Percentiles rank a stretch among this genome's conserved stretches.
phyloP scores from a whole-genome alignment of 2,113 vertebrate genomes.

The Bolborhynchus lineola region DNA sequence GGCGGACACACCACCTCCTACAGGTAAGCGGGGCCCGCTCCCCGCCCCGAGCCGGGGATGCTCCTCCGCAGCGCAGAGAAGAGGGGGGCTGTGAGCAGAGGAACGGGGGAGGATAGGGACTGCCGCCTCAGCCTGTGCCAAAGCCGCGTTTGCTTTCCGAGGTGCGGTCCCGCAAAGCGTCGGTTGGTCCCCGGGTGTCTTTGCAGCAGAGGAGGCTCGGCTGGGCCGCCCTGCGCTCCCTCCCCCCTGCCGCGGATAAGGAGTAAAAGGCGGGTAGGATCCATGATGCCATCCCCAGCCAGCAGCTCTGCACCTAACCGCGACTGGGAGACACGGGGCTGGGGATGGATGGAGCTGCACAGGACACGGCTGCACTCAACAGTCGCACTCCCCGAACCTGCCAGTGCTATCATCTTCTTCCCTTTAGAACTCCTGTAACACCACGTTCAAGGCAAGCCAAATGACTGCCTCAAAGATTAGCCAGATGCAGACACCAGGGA shows the following conservation, averaged over 20 bases:
- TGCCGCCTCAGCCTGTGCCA: background rate
- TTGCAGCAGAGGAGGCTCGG: background rate
- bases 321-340: background rate
- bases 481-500: background rate
- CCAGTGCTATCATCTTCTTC: background rate
- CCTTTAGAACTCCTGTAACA: background rate
- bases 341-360: background rate
- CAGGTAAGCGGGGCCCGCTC: background rate
- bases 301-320: background rate
- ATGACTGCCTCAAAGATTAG: background rate
- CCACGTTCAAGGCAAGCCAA: background rate
- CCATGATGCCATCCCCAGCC: background rate
- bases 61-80: background rate
- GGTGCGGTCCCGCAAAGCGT: background rate
- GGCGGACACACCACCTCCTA: conserved; percentile 40
- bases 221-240: background rate
- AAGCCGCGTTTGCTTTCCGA: background rate
- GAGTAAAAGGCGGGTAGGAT: background rate
- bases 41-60: background rate
- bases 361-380: background rate
- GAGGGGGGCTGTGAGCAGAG: background rate
- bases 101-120: background rate
- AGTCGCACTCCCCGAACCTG: background rate
- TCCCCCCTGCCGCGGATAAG: background rate
- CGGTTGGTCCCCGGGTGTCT: background rate